phyloP scores from a whole-genome alignment of 2,888 invertebrate species.

The Agrochola litura region DNA sequence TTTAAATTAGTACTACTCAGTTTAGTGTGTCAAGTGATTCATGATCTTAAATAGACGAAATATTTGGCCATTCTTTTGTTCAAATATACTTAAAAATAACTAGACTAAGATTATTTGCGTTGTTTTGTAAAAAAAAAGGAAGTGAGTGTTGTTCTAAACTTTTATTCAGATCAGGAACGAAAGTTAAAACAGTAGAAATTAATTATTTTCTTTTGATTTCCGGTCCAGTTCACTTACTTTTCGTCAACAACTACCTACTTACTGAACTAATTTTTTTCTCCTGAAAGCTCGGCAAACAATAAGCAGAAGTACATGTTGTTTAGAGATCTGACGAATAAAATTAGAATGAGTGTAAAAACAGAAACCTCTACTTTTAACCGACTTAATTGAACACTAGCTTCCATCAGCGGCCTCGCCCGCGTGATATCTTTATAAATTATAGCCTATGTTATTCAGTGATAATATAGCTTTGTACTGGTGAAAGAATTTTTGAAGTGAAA shows the following conservation, averaged over 20 bases:
- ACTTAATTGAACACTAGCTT: background rate
- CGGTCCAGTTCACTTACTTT: conserved; percentile 4
- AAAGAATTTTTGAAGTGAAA: no score
- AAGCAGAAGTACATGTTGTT: background rate
- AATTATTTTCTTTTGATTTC: conserved; percentile 38
- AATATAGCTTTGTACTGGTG: no score
- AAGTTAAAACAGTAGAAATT: conserved; percentile 18
- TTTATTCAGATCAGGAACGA: background rate
- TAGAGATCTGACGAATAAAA: background rate
- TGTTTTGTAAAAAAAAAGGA: conserved; percentile 21
- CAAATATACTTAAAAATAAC: conserved; percentile 5
- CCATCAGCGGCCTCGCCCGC: no score
- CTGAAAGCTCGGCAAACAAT: background rate
- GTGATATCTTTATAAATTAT: no score
- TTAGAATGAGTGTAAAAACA: background rate
- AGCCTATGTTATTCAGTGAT: no score
- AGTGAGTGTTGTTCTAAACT: conserved; percentile 16
- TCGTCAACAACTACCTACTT: background rate
- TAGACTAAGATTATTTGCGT: conserved; percentile 4
- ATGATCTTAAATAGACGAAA: background rate
- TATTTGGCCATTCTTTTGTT: conserved; percentile 15
- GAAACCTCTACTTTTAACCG: background rate
- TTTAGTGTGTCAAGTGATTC: conserved; percentile 31
- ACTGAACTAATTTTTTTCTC: conserved; percentile 10
- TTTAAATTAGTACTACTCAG: background rate